Percentiles rank a stretch among this genome's conserved stretches.
Evolutionary conservation across 2,113 vertebrate genomes (phyloP).

Genomic region (Peromyscus maniculatus): DNA sequence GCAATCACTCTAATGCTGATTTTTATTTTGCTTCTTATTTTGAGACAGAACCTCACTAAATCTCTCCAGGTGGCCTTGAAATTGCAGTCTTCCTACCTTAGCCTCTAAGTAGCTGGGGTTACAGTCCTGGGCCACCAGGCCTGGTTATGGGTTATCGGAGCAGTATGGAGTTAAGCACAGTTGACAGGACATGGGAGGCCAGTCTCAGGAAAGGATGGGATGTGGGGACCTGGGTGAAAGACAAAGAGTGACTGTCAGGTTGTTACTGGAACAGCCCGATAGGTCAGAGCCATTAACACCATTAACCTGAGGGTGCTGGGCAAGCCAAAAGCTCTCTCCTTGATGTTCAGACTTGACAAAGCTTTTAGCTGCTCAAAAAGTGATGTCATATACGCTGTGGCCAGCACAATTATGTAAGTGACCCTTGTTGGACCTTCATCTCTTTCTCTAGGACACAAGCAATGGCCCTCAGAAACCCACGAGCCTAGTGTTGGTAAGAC

Average conservation of each 20-base stretch:
- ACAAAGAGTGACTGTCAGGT: not conserved
- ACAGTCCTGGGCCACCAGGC: not conserved
- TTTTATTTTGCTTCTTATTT: not conserved
- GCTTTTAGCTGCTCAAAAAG: not conserved
- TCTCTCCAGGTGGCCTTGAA: not conserved
- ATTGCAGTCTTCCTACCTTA: not conserved
- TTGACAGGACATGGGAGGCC: not conserved
- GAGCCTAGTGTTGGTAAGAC: not conserved
- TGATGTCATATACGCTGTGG: not conserved
- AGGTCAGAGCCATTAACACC: too few relatives aligned
- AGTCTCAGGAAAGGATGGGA: not conserved
- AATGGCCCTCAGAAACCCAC: not conserved
- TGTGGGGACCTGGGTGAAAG: not conserved
- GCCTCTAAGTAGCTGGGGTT: not conserved
- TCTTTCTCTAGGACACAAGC: not conserved
- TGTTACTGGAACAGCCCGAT: not conserved
- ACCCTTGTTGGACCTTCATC: not conserved
- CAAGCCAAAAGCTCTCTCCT: not conserved
- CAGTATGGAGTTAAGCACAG: not conserved
- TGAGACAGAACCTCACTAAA: not conserved
- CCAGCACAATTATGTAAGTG: not conserved
- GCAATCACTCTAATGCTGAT: not conserved
- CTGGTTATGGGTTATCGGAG: not conserved
- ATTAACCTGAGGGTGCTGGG: not conserved
- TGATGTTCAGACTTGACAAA: not conserved